phyloP scores from a whole-genome alignment of 2,797 vertebrate genomes.

The Petrocephalus schoutedeni region DNA sequence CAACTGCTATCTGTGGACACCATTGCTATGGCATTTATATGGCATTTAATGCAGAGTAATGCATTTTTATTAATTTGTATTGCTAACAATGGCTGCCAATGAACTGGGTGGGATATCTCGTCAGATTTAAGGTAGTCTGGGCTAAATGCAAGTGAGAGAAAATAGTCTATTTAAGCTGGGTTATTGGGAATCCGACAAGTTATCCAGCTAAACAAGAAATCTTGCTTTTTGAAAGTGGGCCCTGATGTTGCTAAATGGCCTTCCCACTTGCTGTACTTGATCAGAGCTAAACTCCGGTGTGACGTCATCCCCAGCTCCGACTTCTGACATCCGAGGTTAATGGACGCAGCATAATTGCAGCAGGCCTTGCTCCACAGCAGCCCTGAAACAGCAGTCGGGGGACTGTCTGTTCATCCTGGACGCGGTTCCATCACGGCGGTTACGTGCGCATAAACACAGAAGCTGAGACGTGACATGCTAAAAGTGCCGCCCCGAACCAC shows the following conservation, averaged over 20 bases:
- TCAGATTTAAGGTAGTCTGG: neutral
- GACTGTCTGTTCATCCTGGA: neutral
- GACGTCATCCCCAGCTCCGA: neutral
- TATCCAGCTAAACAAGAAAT: slow-evolving; percentile 2
- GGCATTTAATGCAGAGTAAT: neutral
- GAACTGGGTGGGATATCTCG: neutral
- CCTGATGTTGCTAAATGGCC: neutral
- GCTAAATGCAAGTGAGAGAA: neutral
- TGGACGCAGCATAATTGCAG: neutral
- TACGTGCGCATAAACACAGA: neutral
- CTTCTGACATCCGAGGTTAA: neutral
- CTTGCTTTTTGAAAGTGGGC: neutral
- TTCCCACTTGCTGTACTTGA: neutral
- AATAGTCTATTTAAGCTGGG: neutral
- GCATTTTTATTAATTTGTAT: neutral
- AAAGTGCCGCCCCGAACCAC: neutral
- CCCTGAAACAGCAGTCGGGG: neutral
- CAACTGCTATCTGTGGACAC: neutral
- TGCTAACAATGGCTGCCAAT: neutral
- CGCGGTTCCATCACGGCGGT: neutral
- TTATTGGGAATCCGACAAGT: neutral
- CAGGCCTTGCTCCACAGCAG: slow-evolving; percentile 14
- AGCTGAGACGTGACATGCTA: neutral
- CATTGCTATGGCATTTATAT: neutral
- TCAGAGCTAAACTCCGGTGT: neutral